Evolutionary conservation across 2,113 vertebrate species (phyloP), one percentile per base, ranked within the genome.

Genomic region (Psephotus haematonotus): DNA sequence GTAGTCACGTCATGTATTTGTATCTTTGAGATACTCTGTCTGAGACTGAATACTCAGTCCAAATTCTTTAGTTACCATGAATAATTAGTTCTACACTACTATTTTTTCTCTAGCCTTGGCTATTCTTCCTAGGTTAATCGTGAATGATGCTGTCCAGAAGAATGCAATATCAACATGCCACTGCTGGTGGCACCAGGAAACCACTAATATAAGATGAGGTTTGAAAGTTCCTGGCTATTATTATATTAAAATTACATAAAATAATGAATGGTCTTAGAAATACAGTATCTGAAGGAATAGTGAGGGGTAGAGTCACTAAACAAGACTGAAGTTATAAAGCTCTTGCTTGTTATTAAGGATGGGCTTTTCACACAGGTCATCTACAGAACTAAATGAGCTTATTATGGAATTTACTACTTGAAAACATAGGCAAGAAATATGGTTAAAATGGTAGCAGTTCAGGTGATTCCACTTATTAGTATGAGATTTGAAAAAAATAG

Each of bases 101-200:
- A 0, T 14, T 52, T 92, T 72, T 84, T 63, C 28, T 60, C 13
- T 82, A 64, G 46, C 17, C 15, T 71, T 88, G 53, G 9, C n/a
- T 83, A 15, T 74, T 78, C 35, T 39, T 95, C 18, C 29, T 72
- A 60, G 33, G 39, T 88, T 87, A 77, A 67, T 52, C 2, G 2
- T 64, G 23, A 91, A 35, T 46, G 46, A 39, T 55, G 8, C 50
- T 92, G 23, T 43, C 83, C 57, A 8, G 71, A 82, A 57, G 47
- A 95, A 84, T 95, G 95, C 87, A 95, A 44, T 97, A 95, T 95
- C 94, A 68, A 87, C 29, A 23, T 79, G 62, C 83, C 86, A 76
- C 96, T 97, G 89, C 91, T 95, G 94, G 94, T 95, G 91, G 94
- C 96, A 96, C 93, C 95, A 97, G 57, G 92, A 96, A 96, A 92